Conservation (phyloP, 2,888 invertebrate species). For the Pasiphila rectangulata region DNA sequence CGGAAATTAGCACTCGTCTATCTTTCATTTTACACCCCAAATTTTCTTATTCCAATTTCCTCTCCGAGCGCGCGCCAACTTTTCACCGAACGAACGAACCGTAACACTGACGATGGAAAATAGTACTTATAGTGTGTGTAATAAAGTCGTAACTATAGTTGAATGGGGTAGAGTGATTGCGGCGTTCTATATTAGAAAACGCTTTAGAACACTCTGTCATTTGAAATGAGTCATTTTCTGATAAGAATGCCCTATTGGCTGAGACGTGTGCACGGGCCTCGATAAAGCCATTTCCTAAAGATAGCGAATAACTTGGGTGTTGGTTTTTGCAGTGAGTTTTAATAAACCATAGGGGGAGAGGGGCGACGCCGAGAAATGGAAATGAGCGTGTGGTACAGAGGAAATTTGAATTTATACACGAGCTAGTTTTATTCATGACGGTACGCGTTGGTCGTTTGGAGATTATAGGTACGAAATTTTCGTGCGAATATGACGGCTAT, state of each 20-base stretch:
- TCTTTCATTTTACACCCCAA: constrained; percentile 89
- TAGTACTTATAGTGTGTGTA: constrained; percentile 18
- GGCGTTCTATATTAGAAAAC: constrained; percentile 56
- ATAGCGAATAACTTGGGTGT: constrained; percentile 74
- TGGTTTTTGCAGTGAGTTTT: constrained; percentile 77
- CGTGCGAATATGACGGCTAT: constrained; percentile 45
- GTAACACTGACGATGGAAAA: constrained; percentile 29
- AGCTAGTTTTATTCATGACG: constrained; percentile 78
- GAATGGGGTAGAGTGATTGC: constrained; percentile 37
- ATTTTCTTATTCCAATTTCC: constrained; percentile 90
- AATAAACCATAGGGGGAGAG: constrained; percentile 74
- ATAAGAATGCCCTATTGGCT: constrained; percentile 83
- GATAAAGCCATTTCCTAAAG: constrained; percentile 80
- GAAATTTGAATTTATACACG: constrained; percentile 81
- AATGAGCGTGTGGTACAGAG: constrained; percentile 78
- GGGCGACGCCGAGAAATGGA: constrained; percentile 73
- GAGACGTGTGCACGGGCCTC: constrained; percentile 76
- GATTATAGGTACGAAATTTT: constrained; percentile 53
- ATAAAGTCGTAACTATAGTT: constrained; percentile 42
- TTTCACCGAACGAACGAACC: constrained; percentile 54
- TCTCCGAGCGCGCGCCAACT: constrained; percentile 63
- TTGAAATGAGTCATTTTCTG: constrained; percentile 88
- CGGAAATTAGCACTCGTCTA: constrained; percentile 88
- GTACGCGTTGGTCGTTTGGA: constrained; percentile 49
- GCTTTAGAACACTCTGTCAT: constrained; percentile 81